A percentile compares a stretch with the other conserved stretches of the same genome.
phyloP scores from a whole-genome alignment of 2,797 vertebrate genomes.

The Epinephelus malabaricus region DNA sequence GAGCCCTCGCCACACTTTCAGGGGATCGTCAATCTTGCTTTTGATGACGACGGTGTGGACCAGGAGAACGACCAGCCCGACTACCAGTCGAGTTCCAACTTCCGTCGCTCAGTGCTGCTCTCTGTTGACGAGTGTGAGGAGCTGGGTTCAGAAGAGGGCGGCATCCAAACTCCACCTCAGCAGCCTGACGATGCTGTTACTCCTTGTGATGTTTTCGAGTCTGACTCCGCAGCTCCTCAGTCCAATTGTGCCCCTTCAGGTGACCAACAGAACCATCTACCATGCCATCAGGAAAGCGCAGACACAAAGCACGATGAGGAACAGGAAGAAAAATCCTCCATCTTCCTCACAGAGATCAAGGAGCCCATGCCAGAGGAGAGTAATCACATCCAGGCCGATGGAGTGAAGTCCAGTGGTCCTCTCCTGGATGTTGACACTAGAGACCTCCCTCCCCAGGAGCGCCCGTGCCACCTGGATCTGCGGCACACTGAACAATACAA shows the following conservation, averaged over 20 bases:
- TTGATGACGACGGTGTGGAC: slow-evolving; percentile 94
- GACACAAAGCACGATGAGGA: slow-evolving; percentile 32
- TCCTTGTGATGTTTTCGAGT: slow-evolving; percentile 92
- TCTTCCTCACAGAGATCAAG: slow-evolving; percentile 75
- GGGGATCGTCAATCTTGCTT: slow-evolving; percentile 96
- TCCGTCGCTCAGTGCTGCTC: slow-evolving; percentile 94
- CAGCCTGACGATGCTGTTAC: slow-evolving; percentile 75
- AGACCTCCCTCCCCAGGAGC: slow-evolving; percentile 92
- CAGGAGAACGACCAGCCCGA: slow-evolving; percentile 87
- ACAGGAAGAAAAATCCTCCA: slow-evolving; percentile 45
- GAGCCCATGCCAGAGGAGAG: slow-evolving; percentile 40
- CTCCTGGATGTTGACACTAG: slow-evolving; percentile 55
- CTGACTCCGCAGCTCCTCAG: slow-evolving; percentile 64
- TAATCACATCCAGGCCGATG: slow-evolving; percentile 19
- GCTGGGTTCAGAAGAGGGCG: slow-evolving; percentile 94
- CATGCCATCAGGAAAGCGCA: slow-evolving; percentile 5
- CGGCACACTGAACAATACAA: slow-evolving; percentile 89
- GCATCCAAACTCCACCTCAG: slow-evolving; percentile 82
- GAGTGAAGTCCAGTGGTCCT: slow-evolving; percentile 24
- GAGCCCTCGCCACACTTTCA: slow-evolving; percentile 89
- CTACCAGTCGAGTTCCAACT: slow-evolving; percentile 88
- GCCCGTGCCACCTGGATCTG: slow-evolving; percentile 95
- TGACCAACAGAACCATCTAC: slow-evolving; percentile 66
- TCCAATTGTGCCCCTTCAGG: slow-evolving; percentile 68
- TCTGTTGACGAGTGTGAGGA: slow-evolving; percentile 99